Base-by-base conservation (phyloP, 2,797 vertebrate species). In the Siniperca undulata region DNA sequence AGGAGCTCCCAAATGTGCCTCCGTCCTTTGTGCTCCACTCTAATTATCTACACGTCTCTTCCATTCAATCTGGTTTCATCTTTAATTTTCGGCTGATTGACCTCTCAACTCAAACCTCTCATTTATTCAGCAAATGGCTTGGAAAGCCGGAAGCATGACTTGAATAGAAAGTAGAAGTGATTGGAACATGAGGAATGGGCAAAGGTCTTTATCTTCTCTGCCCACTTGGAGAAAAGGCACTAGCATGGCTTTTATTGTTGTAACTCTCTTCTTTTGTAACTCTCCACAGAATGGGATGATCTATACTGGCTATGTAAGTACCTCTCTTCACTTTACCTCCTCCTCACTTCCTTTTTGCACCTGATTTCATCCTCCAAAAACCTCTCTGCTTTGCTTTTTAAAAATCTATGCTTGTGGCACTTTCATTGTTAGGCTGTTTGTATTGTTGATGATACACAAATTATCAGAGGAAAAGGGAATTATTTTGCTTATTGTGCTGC, bases 241-340 rank as follows among this genome's bases (percentile, higher is more conserved):
- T 6, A 74, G 20, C 30, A 52, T 1, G 19, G 34, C 53, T 78
- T 82, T 78, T 55, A 83, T 67, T 81, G 36, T 67, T 61, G 4
- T 53, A 55, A 84, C 46, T 74, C 42, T 85, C 46, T 76, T 56
- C 90, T 71, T 79, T 44, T 86, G 34, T 68, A 73, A 80, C 86
- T 70, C 75, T 80, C 78, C 61, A 75, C 94, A 97, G 96, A 97
- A 96, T 93, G 96, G 97, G 95, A 96, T 97, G 92, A 95, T 96
- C 94, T 97, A 97, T 95, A 96, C 96, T 94, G 96, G 95, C 95
- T 97, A 97, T 93, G 96, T 97, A 95, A 97, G 97, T 96, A 85
- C 80, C 2, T 85, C 52, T 72, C n/a, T 75, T 72, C 3, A 53
- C 62, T 73, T 69, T 30, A 34, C 9, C 20, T 50, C 24, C 3